Conservation (phyloP, 92 coral and sea anemone genomes). For the Isaurus tuberculatus region DNA sequence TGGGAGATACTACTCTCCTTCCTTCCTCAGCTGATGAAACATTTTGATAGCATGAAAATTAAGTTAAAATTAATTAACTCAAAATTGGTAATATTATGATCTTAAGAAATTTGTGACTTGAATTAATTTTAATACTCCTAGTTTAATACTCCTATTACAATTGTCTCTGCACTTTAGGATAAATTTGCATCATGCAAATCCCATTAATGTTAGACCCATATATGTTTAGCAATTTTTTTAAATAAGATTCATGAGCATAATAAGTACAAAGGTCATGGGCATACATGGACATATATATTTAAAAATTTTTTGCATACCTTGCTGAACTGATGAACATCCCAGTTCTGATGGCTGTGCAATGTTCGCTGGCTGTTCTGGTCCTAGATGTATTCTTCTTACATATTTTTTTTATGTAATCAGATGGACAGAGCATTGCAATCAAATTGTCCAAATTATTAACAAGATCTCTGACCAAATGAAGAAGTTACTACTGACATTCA, state of each 20-base stretch:
- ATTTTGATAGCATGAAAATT: too few species aligned
- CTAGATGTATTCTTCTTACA: neutral
- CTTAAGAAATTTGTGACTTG: too few species aligned
- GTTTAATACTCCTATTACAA: too few species aligned
- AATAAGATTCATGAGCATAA: neutral
- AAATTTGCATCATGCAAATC: too few species aligned
- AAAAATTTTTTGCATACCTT: neutral
- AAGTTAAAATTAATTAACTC: too few species aligned
- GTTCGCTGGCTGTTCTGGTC: neutral
- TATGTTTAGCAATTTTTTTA: neutral
- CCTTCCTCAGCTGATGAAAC: too few species aligned
- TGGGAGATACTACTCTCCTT: neutral
- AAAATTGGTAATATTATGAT: too few species aligned
- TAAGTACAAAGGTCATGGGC: too few species aligned
- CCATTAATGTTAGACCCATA: too few species aligned
- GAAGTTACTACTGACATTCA: conserved; percentile 39
- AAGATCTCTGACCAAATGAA: conserved; percentile 52
- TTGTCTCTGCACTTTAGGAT: too few species aligned
- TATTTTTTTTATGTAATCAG: conserved; percentile 37
- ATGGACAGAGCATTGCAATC: conserved; percentile 71
- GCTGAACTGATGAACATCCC: conserved; percentile 3
- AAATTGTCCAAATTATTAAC: conserved; percentile 59
- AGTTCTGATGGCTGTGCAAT: neutral
- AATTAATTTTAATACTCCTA: too few species aligned
- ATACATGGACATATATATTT: neutral